Conservation (phyloP, 2,113 vertebrate species). For the Quiscalus mexicanus region DNA sequence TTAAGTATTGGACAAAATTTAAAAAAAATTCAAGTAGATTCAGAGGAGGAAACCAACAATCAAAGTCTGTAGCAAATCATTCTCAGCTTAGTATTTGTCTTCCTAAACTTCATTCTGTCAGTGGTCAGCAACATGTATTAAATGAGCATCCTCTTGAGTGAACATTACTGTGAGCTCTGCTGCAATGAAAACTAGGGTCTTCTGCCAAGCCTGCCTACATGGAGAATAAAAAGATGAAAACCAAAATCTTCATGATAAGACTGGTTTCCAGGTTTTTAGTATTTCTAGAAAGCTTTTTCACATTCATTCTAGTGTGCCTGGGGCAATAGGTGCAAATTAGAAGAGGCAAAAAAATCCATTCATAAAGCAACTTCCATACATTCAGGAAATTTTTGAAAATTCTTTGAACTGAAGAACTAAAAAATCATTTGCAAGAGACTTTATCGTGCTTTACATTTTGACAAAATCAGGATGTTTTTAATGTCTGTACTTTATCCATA, state of each 20-base stretch:
- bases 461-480: neutral
- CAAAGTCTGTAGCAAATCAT: neutral
- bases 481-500: neutral
- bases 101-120: neutral
- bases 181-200: neutral
- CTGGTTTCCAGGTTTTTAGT: neutral
- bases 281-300: neutral
- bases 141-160: neutral
- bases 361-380: neutral
- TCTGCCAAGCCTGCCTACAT: neutral
- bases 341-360: neutral
- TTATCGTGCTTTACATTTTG: neutral
- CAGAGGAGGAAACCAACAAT: neutral
- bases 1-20: neutral
- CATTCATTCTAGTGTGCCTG: neutral
- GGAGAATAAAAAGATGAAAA: neutral
- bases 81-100: neutral
- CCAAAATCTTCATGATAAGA: neutral
- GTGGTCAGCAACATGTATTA: neutral
- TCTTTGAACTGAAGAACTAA: neutral
- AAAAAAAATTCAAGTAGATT: neutral
- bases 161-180: neutral
- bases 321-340: neutral
- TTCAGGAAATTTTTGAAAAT: neutral
- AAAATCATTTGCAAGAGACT: neutral